Percentiles rank a stretch among this genome's conserved stretches.
phyloP scores from a whole-genome alignment of 2,113 vertebrate genomes.

The Pelodiscus sinensis region DNA sequence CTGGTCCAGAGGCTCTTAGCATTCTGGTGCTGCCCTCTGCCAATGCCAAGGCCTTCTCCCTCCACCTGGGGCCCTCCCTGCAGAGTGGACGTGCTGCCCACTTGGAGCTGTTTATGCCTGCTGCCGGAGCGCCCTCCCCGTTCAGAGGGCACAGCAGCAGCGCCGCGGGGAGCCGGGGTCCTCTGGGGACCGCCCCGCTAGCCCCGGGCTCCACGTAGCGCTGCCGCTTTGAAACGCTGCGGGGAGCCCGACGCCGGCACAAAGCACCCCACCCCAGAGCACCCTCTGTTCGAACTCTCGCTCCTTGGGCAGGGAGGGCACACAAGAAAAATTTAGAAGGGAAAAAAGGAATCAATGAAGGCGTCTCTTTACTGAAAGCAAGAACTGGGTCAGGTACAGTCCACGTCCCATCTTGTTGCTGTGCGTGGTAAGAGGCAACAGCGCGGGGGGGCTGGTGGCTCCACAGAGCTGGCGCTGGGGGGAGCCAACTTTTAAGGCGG shows the following conservation, averaged over 20 bases:
- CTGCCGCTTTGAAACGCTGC: too few relatives aligned
- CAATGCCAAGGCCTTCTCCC: neutral
- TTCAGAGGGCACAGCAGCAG: neutral
- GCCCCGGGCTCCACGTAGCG: too few relatives aligned
- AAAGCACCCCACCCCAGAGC: neutral
- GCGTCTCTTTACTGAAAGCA: neutral
- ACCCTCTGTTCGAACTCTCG: neutral
- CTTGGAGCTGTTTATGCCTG: neutral
- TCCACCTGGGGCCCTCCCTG: neutral
- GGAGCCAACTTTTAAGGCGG: too few relatives aligned
- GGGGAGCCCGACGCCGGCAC: too few relatives aligned
- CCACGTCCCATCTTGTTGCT: neutral
- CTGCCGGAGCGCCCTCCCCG: too few relatives aligned
- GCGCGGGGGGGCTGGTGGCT: too few relatives aligned
- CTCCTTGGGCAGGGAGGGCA: neutral
- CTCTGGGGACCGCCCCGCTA: too few relatives aligned
- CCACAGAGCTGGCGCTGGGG: too few relatives aligned
- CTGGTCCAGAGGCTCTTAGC: neutral
- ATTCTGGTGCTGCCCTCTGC: too few relatives aligned
- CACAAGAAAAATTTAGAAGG: neutral
- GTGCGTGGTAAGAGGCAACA: neutral
- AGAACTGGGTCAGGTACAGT: neutral
- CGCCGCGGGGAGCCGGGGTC: too few relatives aligned
- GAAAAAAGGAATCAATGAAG: neutral
- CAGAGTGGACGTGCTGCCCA: neutral